Evolutionary conservation across 2,113 vertebrate genomes (phyloP).

Genomic region (Cervus canadensis): DNA sequence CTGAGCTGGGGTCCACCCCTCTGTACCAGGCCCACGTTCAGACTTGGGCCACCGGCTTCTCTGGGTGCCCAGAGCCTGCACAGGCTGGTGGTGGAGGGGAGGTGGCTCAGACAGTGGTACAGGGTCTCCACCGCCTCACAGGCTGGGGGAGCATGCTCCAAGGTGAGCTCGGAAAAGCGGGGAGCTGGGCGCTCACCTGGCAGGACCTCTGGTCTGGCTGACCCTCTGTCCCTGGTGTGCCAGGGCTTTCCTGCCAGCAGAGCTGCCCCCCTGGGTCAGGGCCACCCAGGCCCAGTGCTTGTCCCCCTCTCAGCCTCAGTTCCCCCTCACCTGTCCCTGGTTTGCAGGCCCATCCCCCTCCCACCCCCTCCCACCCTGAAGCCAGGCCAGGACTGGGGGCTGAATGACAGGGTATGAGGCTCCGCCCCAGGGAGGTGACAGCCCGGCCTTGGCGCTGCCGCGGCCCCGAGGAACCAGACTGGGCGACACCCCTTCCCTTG

Average conservation of each 20-base stretch:
- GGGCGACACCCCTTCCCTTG: not conserved
- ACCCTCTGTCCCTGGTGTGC: not conserved
- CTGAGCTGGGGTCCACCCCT: not conserved
- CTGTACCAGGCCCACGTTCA: not conserved
- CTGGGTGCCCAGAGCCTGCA: not conserved
- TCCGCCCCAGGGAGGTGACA: slow-evolving; percentile 58
- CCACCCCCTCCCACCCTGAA: not conserved
- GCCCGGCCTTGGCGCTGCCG: not conserved
- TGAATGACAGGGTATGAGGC: slow-evolving; percentile 17
- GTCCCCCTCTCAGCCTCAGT: not conserved
- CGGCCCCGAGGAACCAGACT: not conserved
- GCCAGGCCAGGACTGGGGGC: not conserved
- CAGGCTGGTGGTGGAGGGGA: not conserved
- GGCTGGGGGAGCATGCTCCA: not conserved
- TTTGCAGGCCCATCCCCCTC: not conserved
- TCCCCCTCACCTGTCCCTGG: not conserved
- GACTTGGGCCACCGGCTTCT: not conserved
- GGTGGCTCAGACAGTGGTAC: not conserved
- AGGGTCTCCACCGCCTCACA: not conserved
- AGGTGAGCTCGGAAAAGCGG: not conserved
- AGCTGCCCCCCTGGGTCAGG: not conserved
- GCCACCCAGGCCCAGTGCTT: not conserved
- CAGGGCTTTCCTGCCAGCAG: not conserved
- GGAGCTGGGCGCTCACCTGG: not conserved
- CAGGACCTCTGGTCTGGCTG: not conserved